Conservation (phyloP, 2,888 invertebrate genomes). For the Malthinus flaveolus region DNA sequence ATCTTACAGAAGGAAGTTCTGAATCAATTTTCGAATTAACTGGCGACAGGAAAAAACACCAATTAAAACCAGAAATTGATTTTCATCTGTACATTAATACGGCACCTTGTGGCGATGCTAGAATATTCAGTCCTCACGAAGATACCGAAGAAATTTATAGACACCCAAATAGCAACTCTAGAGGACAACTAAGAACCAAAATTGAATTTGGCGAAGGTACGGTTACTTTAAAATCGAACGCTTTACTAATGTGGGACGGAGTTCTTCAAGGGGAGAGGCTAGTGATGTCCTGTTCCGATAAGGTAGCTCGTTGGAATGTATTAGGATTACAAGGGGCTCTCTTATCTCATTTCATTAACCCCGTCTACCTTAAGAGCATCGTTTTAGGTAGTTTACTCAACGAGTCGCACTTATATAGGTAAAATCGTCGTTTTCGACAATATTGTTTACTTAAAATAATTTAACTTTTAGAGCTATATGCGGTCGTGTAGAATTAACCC, state of each 20-base stretch:
- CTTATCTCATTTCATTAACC: constrained; percentile 83
- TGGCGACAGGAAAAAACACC: constrained; percentile 58
- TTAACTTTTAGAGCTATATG: constrained; percentile 68
- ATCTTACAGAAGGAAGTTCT: background rate
- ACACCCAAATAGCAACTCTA: constrained; percentile 79
- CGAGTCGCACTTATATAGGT: constrained; percentile 83
- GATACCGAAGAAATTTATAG: constrained; percentile 64
- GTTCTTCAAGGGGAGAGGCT: constrained; percentile 89
- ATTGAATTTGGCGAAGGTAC: constrained; percentile 97
- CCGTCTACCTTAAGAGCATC: constrained; percentile 87
- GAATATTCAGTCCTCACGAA: constrained; percentile 87
- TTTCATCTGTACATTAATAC: constrained; percentile 97
- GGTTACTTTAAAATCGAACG: constrained; percentile 82
- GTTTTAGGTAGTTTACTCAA: constrained; percentile 88
- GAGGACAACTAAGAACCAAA: constrained; percentile 92
- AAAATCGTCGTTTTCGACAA: too few species aligned
- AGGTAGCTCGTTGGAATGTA: constrained; percentile 94
- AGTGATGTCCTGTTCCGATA: constrained; percentile 97
- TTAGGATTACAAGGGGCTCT: constrained; percentile 92
- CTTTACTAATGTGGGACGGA: constrained; percentile 90
- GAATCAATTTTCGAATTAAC: constrained; percentile 55
- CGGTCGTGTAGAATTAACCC: constrained; percentile 76
- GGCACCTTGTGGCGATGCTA: constrained; percentile 95
- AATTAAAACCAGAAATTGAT: constrained; percentile 71
- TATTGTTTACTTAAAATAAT: too few species aligned